A percentile compares a stretch with the other conserved stretches of the same genome.
These are phyloP conservation scores for Corella eumyota DNA, from an alignment of 23 tunicate species.

Conservation along the genomic window DNA sequence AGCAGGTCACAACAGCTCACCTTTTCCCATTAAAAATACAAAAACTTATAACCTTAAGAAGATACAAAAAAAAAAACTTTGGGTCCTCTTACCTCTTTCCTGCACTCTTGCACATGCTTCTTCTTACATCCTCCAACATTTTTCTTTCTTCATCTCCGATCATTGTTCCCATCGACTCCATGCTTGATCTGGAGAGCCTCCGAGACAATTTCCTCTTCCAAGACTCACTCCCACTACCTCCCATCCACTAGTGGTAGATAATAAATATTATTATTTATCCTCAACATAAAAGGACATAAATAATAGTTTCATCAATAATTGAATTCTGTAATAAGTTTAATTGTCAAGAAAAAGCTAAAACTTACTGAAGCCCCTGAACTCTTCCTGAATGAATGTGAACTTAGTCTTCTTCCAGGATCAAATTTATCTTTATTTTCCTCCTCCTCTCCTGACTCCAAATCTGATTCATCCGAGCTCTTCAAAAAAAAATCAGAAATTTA, in stretches of 20 bases:
- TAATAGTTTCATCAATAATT: too few species aligned
- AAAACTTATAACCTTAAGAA: too few species aligned
- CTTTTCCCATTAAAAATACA: too few species aligned
- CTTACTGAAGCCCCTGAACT: too few species aligned
- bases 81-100: constrained; percentile 52
- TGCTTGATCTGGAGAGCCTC: constrained; percentile 38
- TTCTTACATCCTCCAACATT: constrained; percentile 49
- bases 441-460: not conserved
- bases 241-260: constrained; percentile 13
- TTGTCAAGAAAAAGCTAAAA: too few species aligned
- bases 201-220: constrained; percentile 60
- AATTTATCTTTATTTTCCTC: not conserved
- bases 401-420: too few species aligned
- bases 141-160: constrained; percentile 42
- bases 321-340: too few species aligned
- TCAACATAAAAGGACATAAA: too few species aligned
- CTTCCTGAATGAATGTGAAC: too few species aligned
- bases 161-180: constrained; percentile 5
- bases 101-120: constrained; percentile 67
- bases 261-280: not conserved
- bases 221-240: constrained; percentile 24
- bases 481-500: too few species aligned
- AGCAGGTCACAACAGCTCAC: too few species aligned
- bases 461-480: constrained; percentile 1
- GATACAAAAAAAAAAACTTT: too few species aligned